Conservation (phyloP, 2,888 invertebrate genomes). For the Leptinotarsa rubiginosa region DNA sequence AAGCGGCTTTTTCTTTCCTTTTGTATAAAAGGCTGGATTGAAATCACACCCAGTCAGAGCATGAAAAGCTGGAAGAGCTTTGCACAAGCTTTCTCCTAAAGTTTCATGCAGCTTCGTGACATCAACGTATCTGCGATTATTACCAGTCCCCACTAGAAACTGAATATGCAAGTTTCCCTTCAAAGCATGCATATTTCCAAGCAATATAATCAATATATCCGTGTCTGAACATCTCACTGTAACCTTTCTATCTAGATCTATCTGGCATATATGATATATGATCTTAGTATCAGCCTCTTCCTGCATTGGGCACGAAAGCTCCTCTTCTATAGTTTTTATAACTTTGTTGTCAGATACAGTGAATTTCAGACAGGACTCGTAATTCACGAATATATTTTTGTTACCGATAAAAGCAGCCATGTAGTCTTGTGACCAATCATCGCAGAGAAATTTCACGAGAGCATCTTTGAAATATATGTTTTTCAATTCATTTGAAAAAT, state of each 20-base stretch:
- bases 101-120: conserved; percentile 46
- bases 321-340: conserved; percentile 25
- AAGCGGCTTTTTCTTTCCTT: conserved; percentile 46
- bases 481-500: conserved; percentile 21
- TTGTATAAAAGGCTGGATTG: conserved; percentile 39
- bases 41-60: conserved; percentile 54
- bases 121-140: conserved; percentile 45
- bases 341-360: conserved; percentile 10
- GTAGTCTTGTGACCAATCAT: conserved; percentile 25
- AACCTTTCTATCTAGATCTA: conserved; percentile 35
- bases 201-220: conserved; percentile 43
- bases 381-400: conserved; percentile 22
- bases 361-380: not conserved
- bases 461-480: conserved; percentile 25
- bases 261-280: conserved; percentile 35
- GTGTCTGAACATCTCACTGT: conserved; percentile 45
- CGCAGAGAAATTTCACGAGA: conserved; percentile 24
- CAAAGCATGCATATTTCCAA: conserved; percentile 38
- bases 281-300: conserved; percentile 41
- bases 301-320: conserved; percentile 28
- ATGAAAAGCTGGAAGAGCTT: conserved; percentile 52
- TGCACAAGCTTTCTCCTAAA: conserved; percentile 47
- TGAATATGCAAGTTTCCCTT: conserved; percentile 17
- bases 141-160: conserved; percentile 45
- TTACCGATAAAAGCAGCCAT: conserved; percentile 22